These are phyloP conservation scores for Chaitophorus viminalis DNA, from an alignment of 2,888 invertebrate genomes.

Conservation along the genomic window DNA sequence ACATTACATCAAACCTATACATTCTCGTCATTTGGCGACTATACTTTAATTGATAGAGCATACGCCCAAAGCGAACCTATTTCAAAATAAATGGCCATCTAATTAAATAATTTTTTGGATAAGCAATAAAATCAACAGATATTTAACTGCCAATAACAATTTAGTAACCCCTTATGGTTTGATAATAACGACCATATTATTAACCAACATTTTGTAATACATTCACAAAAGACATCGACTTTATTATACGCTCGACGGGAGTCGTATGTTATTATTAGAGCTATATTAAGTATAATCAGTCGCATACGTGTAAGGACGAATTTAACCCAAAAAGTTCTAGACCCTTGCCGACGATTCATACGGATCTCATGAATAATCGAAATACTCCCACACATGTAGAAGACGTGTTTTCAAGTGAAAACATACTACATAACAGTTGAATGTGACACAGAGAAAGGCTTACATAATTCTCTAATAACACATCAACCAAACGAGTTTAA, in stretches of 20 bases:
- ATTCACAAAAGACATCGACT: neutral
- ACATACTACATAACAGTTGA: constrained; percentile 7
- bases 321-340: neutral
- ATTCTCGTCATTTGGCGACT: neutral
- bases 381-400: neutral
- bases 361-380: constrained; percentile 1
- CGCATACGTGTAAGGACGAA: neutral
- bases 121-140: constrained; percentile 13
- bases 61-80: constrained; percentile 6
- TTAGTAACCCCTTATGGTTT: neutral
- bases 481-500: constrained; percentile 30
- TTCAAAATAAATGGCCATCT: neutral
- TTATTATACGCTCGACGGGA: constrained; percentile 19
- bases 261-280: constrained; percentile 38
- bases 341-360: neutral
- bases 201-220: neutral
- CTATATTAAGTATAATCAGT: neutral
- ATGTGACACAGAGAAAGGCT: constrained; percentile 17
- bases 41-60: constrained; percentile 2
- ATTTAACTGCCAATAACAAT: neutral
- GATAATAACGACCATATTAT: neutral
- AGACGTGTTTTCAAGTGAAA: constrained; percentile 10
- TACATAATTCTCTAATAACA: constrained; percentile 19
- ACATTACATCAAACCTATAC: neutral
- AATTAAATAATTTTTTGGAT: neutral